Evolutionary conservation across 2,113 vertebrate genomes (phyloP).

Genomic region (Antechinus stuartii): DNA sequence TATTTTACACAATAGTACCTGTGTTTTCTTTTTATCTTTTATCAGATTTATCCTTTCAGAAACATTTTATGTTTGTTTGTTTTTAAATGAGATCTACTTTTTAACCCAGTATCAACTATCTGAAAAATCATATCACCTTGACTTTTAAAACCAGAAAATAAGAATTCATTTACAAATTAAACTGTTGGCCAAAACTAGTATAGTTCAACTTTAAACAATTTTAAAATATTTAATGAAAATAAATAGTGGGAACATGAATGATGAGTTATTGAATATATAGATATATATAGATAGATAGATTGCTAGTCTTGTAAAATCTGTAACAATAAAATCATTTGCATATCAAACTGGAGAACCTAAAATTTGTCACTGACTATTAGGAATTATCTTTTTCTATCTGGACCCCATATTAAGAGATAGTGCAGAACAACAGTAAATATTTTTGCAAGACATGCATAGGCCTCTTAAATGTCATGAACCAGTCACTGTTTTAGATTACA

Average conservation of each 20-base stretch:
- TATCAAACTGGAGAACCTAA: neutral
- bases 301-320: neutral
- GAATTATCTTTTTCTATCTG: neutral
- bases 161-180: slow-evolving; percentile 19
- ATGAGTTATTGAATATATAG: neutral
- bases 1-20: neutral
- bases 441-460: neutral
- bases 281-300: neutral
- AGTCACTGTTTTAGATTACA: neutral
- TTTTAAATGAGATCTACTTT: neutral
- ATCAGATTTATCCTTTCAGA: slow-evolving; percentile 7
- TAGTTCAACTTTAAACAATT: neutral
- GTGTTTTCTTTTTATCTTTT: neutral
- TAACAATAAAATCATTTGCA: neutral
- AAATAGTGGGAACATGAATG: slow-evolving; percentile 19
- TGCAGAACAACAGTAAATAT: neutral
- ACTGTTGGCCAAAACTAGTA: neutral
- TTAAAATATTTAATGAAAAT: neutral
- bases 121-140: neutral
- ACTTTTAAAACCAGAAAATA: neutral
- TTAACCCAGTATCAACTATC: neutral
- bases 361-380: neutral
- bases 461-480: neutral
- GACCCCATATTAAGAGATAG: neutral
- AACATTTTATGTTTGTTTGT: neutral